phyloP scores from a whole-genome alignment of 2,888 invertebrate genomes.

The Nasonia oneida region DNA sequence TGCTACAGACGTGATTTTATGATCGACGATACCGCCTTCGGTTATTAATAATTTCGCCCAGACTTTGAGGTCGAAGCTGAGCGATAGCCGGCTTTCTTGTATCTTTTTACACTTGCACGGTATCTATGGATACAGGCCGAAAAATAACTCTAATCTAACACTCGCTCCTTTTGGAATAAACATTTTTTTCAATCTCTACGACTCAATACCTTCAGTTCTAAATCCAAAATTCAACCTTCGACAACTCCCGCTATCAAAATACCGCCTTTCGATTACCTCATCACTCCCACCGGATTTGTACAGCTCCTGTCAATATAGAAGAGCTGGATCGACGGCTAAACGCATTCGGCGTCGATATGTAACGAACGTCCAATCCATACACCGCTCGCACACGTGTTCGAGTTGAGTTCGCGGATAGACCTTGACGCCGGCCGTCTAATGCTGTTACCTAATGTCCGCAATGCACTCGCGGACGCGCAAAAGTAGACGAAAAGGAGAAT shows the following conservation, averaged over 20 bases:
- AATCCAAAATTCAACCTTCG: not conserved
- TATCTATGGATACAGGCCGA: not conserved
- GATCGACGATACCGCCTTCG: not conserved
- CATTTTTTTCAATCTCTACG: not conserved
- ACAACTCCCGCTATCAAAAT: not conserved
- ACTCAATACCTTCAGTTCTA: not conserved
- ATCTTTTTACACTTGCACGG: not conserved
- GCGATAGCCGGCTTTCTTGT: not conserved
- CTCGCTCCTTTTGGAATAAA: not conserved
- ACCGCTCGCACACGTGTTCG: constrained; percentile 8
- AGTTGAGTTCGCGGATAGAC: constrained; percentile 1
- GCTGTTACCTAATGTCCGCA: constrained; percentile 54
- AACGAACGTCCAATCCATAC: not conserved
- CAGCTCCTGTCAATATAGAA: not conserved
- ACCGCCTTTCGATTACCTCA: not conserved
- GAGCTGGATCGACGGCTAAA: not conserved
- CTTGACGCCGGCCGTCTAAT: constrained; percentile 48
- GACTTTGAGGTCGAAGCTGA: not conserved
- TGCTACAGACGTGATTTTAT: not conserved
- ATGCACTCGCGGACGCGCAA: constrained; percentile 15
- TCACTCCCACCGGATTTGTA: not conserved
- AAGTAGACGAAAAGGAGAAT: not conserved
- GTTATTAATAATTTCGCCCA: constrained; percentile 5
- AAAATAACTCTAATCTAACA: not conserved
- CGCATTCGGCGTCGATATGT: not conserved